phyloP scores from a whole-genome alignment of 2,797 vertebrate species.

The Enteromius paludinosus region DNA sequence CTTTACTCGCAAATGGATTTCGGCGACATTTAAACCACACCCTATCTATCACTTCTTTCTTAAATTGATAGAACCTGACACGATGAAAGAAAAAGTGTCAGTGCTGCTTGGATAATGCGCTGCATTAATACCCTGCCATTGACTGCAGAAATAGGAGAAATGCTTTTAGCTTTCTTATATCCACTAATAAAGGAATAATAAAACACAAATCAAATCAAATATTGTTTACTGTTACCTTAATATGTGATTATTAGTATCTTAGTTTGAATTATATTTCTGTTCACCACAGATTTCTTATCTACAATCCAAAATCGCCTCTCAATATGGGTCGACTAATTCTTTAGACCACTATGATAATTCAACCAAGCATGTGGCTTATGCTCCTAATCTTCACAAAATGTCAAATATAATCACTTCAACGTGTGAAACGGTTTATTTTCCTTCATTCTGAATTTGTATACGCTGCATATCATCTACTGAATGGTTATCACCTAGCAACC shows the following conservation, averaged over 20 bases:
- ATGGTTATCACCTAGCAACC: conserved; percentile 9
- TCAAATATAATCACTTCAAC: conserved; percentile 17
- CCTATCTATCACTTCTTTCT: conserved; percentile 13
- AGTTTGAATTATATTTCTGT: conserved; percentile 8
- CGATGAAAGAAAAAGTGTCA: conserved; percentile 20
- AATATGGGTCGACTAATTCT: conserved; percentile 14
- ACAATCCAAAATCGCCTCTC: background rate
- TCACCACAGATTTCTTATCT: background rate
- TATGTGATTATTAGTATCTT: background rate
- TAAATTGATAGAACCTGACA: conserved; percentile 16
- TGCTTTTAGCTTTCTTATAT: background rate
- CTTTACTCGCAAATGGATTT: conserved; percentile 13
- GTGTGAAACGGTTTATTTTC: background rate
- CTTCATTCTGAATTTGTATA: background rate
- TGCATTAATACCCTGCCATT: background rate
- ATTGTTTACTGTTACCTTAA: background rate
- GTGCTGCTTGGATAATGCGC: background rate
- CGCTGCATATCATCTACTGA: background rate
- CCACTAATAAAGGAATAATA: background rate
- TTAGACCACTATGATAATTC: conserved; percentile 4
- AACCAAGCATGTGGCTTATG: background rate
- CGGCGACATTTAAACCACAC: conserved; percentile 12
- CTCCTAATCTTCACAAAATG: conserved; percentile 33
- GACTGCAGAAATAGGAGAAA: background rate
- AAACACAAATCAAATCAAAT: background rate